A percentile compares a stretch with the other conserved stretches of the same genome.
Conservation (phyloP, 92 coral and sea anemone species). For the Actinernus sp. region DNA sequence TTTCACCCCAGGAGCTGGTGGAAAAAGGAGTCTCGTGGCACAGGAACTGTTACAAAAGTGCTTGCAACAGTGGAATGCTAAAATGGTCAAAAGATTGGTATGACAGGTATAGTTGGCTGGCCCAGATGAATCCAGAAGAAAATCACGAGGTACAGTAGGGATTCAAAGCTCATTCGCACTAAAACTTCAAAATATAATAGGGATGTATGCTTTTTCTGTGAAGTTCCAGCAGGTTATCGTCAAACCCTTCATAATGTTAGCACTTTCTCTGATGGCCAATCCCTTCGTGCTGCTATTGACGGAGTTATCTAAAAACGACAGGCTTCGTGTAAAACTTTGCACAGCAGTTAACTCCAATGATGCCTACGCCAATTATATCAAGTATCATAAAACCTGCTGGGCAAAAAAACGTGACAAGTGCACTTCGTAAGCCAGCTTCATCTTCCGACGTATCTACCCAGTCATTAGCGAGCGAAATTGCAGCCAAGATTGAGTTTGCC, state of each 20-base stretch:
- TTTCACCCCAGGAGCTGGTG: background rate
- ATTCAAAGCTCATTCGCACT: too few relatives aligned
- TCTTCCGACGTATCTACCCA: slow-evolving; percentile 4
- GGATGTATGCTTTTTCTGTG: slow-evolving; percentile 74
- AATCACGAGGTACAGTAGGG: slow-evolving; percentile 18
- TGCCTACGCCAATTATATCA: slow-evolving; percentile 68
- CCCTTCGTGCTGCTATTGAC: slow-evolving; percentile 52
- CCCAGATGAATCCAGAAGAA: slow-evolving; percentile 51
- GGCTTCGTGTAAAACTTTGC: slow-evolving; percentile 44
- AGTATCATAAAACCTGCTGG: slow-evolving; percentile 68
- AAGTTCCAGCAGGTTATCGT: slow-evolving; percentile 51
- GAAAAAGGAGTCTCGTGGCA: slow-evolving; percentile 1
- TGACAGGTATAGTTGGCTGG: slow-evolving; percentile 66
- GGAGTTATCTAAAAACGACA: slow-evolving; percentile 45
- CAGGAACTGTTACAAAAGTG: background rate
- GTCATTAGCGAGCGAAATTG: slow-evolving; percentile 47
- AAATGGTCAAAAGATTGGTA: slow-evolving; percentile 21
- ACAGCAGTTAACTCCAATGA: slow-evolving; percentile 64
- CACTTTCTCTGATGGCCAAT: too few relatives aligned
- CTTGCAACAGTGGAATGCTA: slow-evolving; percentile 2
- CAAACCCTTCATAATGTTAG: too few relatives aligned
- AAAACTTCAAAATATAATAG: too few relatives aligned
- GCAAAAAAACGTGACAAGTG: slow-evolving; percentile 43
- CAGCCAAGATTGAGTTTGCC: slow-evolving; percentile 63
- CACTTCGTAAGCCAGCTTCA: slow-evolving; percentile 51